Evolutionary conservation across 2,888 invertebrate genomes (phyloP).

Genomic region (Apodemia zela): DNA sequence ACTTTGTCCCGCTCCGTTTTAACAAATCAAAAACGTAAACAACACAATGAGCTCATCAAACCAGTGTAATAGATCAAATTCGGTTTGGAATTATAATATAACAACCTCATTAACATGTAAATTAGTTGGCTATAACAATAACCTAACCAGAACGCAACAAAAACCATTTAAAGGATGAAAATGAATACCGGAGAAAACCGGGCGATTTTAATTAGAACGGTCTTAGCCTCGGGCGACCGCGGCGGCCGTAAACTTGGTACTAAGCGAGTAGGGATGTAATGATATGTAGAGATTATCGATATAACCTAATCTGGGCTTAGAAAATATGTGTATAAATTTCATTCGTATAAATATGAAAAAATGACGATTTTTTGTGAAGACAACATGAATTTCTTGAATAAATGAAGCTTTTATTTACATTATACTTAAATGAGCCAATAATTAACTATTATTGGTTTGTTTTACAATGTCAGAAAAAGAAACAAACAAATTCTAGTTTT

Average conservation of each 20-base stretch:
- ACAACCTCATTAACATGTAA: constrained; percentile 72
- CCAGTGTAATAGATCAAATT: constrained; percentile 35
- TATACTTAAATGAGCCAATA: too few relatives aligned
- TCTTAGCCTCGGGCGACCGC: constrained; percentile 65
- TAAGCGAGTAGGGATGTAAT: constrained; percentile 31
- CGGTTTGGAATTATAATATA: constrained; percentile 34
- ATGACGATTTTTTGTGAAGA: background rate
- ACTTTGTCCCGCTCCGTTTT: background rate
- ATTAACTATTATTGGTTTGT: too few relatives aligned
- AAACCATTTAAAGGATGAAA: constrained; percentile 72
- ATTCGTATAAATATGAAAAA: too few relatives aligned
- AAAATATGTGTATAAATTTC: too few relatives aligned
- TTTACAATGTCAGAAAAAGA: too few relatives aligned
- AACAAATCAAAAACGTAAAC: background rate
- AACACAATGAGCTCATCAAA: constrained; percentile 17
- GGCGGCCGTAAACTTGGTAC: constrained; percentile 51
- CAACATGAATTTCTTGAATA: too few relatives aligned
- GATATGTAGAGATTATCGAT: constrained; percentile 2
- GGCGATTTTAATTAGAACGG: constrained; percentile 75
- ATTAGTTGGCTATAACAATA: constrained; percentile 73
- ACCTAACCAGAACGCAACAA: constrained; percentile 65
- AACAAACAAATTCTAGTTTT: too few relatives aligned
- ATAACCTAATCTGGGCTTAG: background rate
- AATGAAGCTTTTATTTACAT: too few relatives aligned
- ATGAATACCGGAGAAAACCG: constrained; percentile 71